Percentiles rank a stretch among this genome's conserved stretches.
Conservation (phyloP, 2,113 vertebrate species). For the Saimiri boliviensis region DNA sequence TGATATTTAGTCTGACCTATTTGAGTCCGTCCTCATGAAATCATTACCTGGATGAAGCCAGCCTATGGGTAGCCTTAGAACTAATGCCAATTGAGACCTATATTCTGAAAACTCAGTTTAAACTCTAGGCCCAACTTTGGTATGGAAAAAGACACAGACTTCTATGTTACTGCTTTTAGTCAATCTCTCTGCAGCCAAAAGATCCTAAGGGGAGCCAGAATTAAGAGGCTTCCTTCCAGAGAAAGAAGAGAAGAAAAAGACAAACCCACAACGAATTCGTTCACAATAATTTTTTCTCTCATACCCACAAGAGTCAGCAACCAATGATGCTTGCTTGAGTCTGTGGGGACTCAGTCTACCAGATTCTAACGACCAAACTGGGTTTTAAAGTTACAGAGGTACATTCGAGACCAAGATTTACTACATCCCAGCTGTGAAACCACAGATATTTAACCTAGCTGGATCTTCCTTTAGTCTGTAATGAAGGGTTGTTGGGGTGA, state of each 20-base stretch:
- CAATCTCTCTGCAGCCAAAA: not conserved
- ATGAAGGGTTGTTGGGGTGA: accelerated
- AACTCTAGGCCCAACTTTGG: not conserved
- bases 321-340: not conserved
- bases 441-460: not conserved
- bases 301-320: not conserved
- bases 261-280: not conserved
- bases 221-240: not conserved
- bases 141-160: not conserved
- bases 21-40: not conserved
- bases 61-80: not conserved
- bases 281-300: not conserved
- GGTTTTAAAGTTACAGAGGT: not conserved
- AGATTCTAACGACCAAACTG: not conserved
- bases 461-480: not conserved
- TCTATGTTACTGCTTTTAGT: not conserved
- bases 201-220: not conserved
- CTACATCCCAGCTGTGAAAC: not conserved
- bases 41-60: not conserved
- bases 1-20: slow-evolving; percentile 32
- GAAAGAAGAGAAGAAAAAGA: not conserved
- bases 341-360: not conserved
- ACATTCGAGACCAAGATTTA: not conserved
- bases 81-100: not conserved
- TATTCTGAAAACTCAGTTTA: not conserved